Evolutionary conservation across 2,797 vertebrate species (phyloP).

Genomic region (Parambassis ranga): DNA sequence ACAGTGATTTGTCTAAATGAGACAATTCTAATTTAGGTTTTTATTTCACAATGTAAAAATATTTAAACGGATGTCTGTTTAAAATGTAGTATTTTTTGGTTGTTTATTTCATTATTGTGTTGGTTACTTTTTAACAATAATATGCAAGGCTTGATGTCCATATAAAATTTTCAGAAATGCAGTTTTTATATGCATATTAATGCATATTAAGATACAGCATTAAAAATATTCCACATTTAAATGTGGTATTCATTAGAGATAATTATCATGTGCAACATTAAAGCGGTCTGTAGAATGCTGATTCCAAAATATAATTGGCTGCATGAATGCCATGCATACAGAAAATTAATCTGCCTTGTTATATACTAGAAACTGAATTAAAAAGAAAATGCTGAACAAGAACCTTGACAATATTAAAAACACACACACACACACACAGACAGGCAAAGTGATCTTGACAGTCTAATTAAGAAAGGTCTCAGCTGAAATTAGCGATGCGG

Average conservation of each 20-base stretch:
- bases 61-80: no score
- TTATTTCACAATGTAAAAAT: no score
- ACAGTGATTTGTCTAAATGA: no score
- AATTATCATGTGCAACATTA: constrained; percentile 53
- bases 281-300: constrained; percentile 42
- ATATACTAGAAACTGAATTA: constrained; percentile 27
- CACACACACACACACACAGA: no score
- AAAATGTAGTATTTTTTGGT: no score
- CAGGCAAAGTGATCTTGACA: no score
- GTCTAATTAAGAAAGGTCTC: constrained; percentile 47
- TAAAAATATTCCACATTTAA: constrained; percentile 29
- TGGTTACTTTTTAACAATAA: no score
- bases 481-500: constrained; percentile 16
- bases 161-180: no score
- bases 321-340: constrained; percentile 22
- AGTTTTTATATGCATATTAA: constrained; percentile 14
- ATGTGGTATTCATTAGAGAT: constrained; percentile 51
- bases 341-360: constrained; percentile 24
- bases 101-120: no score
- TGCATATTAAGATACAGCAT: neutral
- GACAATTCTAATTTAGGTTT: no score
- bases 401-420: constrained; percentile 23
- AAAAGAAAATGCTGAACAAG: constrained; percentile 30
- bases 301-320: constrained; percentile 52
- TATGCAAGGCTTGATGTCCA: no score